Base-by-base conservation (phyloP, 2,797 vertebrate genomes). In the Philypnodon macrostomus region DNA sequence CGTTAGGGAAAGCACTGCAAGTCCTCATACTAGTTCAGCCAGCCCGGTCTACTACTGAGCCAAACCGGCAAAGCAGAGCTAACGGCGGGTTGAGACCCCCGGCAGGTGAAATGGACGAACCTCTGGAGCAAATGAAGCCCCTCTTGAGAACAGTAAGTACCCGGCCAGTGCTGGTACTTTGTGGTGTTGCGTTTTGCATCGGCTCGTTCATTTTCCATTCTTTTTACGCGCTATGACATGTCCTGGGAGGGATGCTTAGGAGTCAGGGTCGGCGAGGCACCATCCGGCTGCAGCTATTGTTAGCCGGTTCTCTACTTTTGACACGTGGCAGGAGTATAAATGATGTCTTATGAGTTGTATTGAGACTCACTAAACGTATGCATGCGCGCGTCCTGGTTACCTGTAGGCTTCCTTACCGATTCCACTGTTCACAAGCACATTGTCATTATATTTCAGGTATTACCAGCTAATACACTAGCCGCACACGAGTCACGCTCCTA, bases 101-200 rank as follows among this genome's bases (percentile, higher is more conserved):
- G 9, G 40, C 58, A 56, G 67, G 31, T 67, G 53, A 75, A 51
- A 89, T 89, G 84, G 82, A 85, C 15, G 75, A 79, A 42, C 49
- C 77, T 0, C 45, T 60, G 52, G 81, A 86, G 47, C 86, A 88
- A 71, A 82, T 78, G 77, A 74, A 57, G 21, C 87, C 86, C 34
- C 86, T 89, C 7, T 47, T 88, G 62, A 80, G 79, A 66, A 59
- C 79, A 21, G 87, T 88, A 40, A 83, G 87, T 84, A 67, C 44
- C 47, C 53, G 18, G 38, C 37, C 31, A 1, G 2, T n/a, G 11
- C 69, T n/a, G 50, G 7, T 12, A 34, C 51, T 23, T 11, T 36
- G 7, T 33, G 9, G 12, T 13, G 17, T 50, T 13, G 29, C 35
- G 18, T 42, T 36, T 23, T 32, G 2, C 36, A 2, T 5, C 24